Evolutionary conservation across 2,113 vertebrate species (phyloP).

Genomic region (Arenaria interpres): DNA sequence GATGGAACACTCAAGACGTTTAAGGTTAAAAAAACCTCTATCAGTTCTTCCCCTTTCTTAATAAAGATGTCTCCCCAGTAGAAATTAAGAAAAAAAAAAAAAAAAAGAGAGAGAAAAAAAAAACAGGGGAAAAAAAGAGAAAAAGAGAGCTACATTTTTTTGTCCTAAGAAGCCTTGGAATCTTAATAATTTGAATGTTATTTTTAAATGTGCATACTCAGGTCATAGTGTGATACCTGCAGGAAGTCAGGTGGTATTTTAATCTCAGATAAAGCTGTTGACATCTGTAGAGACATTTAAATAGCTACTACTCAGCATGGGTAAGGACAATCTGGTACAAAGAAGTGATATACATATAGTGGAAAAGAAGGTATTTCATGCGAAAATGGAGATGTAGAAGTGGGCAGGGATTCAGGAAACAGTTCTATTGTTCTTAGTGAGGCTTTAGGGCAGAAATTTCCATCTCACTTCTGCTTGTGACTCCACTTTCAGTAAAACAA

Average conservation of each 20-base stretch:
- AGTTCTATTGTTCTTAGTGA: not conserved
- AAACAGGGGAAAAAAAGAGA: too few relatives aligned
- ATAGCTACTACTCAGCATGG: not conserved
- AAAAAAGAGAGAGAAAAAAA: too few relatives aligned
- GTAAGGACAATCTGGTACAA: not conserved
- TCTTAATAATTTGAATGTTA: not conserved
- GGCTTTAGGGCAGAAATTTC: not conserved
- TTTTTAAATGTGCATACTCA: not conserved
- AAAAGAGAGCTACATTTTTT: not conserved
- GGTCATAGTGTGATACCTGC: not conserved
- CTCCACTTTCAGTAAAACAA: not conserved
- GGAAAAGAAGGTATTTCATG: not conserved
- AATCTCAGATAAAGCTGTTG: not conserved
- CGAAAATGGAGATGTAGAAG: not conserved
- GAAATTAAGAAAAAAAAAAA: not conserved
- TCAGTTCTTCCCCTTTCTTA: not conserved
- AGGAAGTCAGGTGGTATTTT: not conserved
- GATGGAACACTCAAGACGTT: slow-evolving; percentile 73
- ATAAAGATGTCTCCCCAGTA: not conserved
- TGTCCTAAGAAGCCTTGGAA: not conserved
- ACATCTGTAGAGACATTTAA: not conserved
- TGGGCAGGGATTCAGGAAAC: not conserved
- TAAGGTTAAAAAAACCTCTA: slow-evolving; percentile 69
- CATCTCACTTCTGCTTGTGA: not conserved
- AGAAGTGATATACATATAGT: not conserved